phyloP scores from a whole-genome alignment of 2,888 invertebrate genomes.

The Leptinotarsa rubiginosa region DNA sequence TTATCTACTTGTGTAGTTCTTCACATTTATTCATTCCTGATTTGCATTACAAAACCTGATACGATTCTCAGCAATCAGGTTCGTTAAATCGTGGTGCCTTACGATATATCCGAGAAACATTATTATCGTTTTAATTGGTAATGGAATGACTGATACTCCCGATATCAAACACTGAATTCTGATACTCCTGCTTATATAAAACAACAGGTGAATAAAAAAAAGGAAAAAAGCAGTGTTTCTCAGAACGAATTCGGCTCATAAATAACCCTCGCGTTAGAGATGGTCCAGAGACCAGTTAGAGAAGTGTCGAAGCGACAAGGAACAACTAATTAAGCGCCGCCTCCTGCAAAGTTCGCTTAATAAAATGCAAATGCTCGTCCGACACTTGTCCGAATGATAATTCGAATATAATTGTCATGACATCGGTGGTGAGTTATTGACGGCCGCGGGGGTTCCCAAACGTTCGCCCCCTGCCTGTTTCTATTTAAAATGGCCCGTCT shows the following conservation, averaged over 20 bases:
- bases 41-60: too few species aligned
- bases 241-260: not conserved
- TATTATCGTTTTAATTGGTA: too few species aligned
- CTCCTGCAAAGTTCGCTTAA: conserved; percentile 49
- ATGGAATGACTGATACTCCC: too few species aligned
- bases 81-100: too few species aligned
- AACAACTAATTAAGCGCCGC: conserved; percentile 53
- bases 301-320: conserved; percentile 26
- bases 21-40: too few species aligned
- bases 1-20: too few species aligned
- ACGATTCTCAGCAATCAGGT: too few species aligned
- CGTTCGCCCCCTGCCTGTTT: conserved; percentile 53
- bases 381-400: conserved; percentile 61
- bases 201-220: not conserved
- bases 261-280: conserved; percentile 19
- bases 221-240: not conserved
- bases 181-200: too few species aligned
- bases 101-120: too few species aligned
- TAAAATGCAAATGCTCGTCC: conserved; percentile 54
- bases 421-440: conserved; percentile 63
- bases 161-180: too few species aligned
- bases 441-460: conserved; percentile 58
- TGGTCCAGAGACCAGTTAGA: conserved; percentile 4
- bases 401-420: conserved; percentile 62
- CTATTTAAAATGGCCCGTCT: conserved; percentile 46